Evolutionary conservation across 1,140 invertebrate genomes (phyloP), one percentile per base, ranked within the genome.

Genomic region (Nasonia giraulti): DNA sequence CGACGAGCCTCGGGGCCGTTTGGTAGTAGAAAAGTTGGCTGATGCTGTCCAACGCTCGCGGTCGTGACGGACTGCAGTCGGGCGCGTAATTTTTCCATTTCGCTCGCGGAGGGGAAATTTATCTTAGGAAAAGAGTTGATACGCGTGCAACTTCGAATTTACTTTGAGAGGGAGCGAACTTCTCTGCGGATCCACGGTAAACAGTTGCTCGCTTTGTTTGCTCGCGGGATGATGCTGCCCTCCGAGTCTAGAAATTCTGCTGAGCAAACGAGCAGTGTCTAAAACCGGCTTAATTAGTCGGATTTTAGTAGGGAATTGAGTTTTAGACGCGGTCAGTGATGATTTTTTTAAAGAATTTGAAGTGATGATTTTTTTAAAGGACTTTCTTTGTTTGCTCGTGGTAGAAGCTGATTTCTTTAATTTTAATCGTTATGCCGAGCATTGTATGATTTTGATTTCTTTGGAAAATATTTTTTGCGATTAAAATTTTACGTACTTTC

Each of bases 281-380:
- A 55, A 74, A 82, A 68, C 62, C 47, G 31, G 69, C 68, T 44
- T 74, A 73, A 82, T 74, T 74, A 82, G 80, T 37, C 23, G 37
- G 44, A 81, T 81, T 82, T 80, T 44, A 73, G 20, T 27, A 47
- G 20, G 37, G 20, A 4, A 66, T 80, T 62, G 10, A 69, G 50
- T 40, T 66, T 47, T 66, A 20, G 33, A 66, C 17, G 47, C 55
- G 77, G 77, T 62, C 77, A 66, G 12, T 62, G 20, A 62, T 62
- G 20, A 62, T 62, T 62, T 62, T 62, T 62, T 37, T 0, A n/a
- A 62, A 62, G 17, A 62, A 20, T 62, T 62, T 6, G n/a, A 62
- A 1, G n/a, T n/a, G n/a, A n/a, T n/a, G n/a, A n/a, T n/a, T n/a
- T n/a, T n/a, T n/a, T n/a, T n/a, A n/a, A n/a, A n/a, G n/a, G n/a